Conservation (phyloP, 23 tunicate species). For the Styela clava region DNA sequence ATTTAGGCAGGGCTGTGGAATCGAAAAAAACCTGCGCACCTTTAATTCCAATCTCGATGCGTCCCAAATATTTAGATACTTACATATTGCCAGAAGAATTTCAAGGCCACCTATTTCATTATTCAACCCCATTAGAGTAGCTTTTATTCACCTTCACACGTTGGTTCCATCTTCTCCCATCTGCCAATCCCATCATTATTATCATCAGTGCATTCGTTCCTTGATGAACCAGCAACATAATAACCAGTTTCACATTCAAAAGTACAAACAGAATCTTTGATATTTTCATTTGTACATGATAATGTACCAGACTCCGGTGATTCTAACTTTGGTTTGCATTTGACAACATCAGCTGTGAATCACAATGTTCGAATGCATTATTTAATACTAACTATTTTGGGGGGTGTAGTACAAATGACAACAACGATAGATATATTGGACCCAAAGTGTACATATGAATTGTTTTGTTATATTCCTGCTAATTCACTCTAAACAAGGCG, state of each 20-base stretch:
- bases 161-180: conserved; percentile 1
- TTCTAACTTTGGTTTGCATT: conserved; percentile 2
- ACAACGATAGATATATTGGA: too few relatives aligned
- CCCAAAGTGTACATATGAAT: neutral
- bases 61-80: too few relatives aligned
- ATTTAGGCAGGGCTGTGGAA: too few relatives aligned
- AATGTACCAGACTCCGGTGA: neutral
- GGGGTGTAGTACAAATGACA: too few relatives aligned
- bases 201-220: conserved; percentile 3
- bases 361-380: too few relatives aligned
- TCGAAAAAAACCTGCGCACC: too few relatives aligned
- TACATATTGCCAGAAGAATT: too few relatives aligned
- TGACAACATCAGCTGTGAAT: conserved; percentile 30
- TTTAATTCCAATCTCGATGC: too few relatives aligned
- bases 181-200: conserved; percentile 22
- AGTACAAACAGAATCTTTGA: conserved; percentile 10
- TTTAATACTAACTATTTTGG: too few relatives aligned
- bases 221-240: conserved; percentile 22
- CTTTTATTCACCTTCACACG: conserved; percentile 9
- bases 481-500: too few relatives aligned
- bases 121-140: too few relatives aligned
- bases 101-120: too few relatives aligned
- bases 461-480: neutral
- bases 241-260: conserved; percentile 14
- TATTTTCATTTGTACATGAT: conserved; percentile 10